Conservation (phyloP, 2,113 vertebrate genomes). For the Circaetus cinerascens region DNA sequence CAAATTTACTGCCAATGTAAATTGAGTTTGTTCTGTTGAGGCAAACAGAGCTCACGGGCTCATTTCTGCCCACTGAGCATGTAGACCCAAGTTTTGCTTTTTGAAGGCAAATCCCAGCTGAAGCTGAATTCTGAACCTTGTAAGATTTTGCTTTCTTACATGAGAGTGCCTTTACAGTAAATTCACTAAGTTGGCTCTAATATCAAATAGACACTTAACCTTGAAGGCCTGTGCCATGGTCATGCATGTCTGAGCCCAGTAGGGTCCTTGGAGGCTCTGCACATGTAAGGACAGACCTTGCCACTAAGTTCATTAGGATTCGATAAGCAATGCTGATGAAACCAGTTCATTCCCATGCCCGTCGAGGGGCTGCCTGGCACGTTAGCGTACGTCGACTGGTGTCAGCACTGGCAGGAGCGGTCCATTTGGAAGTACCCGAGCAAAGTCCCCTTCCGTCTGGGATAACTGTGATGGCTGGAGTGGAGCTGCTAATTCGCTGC, state of each 20-base stretch:
- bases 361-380: not conserved
- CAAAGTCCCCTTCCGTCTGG: not conserved
- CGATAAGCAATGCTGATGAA: not conserved
- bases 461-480: not conserved
- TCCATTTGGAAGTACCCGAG: not conserved
- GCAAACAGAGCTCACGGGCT: not conserved
- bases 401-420: no score
- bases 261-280: not conserved
- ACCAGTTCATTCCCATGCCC: not conserved
- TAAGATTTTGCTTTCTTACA: not conserved
- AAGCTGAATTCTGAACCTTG: not conserved
- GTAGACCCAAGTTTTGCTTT: not conserved
- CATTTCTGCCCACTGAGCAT: not conserved
- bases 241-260: no score
- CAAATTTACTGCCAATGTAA: not conserved
- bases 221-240: not conserved
- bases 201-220: not conserved
- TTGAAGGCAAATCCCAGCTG: not conserved
- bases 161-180: not conserved
- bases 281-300: not conserved
- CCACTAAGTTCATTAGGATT: no score
- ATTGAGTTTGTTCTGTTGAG: not conserved
- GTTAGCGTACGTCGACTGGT: accelerated
- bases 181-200: not conserved
- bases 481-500: accelerated